Evolutionary conservation across 30 jellyfish, hydroid and myxozoan genomes (phyloP), one percentile per base, ranked within the genome.

Genomic region (Aurelia coerulea): DNA sequence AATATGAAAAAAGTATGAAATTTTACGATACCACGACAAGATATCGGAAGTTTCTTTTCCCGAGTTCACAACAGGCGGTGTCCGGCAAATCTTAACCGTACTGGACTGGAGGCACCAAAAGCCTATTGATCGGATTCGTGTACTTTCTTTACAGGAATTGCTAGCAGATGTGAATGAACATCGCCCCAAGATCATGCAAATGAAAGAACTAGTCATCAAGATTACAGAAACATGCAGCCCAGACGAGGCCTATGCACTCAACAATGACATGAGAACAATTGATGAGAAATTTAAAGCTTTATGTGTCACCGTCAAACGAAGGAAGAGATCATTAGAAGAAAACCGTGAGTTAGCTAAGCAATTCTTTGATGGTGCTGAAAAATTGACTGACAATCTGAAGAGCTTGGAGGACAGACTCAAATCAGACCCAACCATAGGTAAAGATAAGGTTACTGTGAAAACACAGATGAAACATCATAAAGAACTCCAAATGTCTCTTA

Each of bases 351-450:
- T 90, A 18, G 95, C 97, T 1, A 69, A 37, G 32, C 90, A 78
- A 42, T 95, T 95, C 97, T 95, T 95, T 68, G 98, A 79, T n/a
- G 97, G 97, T 29, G 82, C 92, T 23, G 98, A 90, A 7, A 86
- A 85, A 46, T 62, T 95, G 16, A 56, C 78, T 53, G 90, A 70
- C 41, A 73, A 75, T 84, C 88, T 95, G 51, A 88, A 86, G 64
- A 95, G 85, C 68, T 64, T 89, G 15, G 96, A 95, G 52, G 69
- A 50, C 32, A 86, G 81, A 52, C 65, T 95, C 68, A 89, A 85
- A 32, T 76, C 97, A 11, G 99, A 90, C 46, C 80, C 83, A 11
- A 62, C 94, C 3, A 71, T 95, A 52, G 99, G 99, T 18, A 90
- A 95, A 65, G 99, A 95, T 72, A 92, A 97, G 41, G 80, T 84